Evolutionary conservation across 2,113 vertebrate genomes (phyloP), one percentile per base, ranked within the genome.

Genomic region (Rhynchomys soricoides): DNA sequence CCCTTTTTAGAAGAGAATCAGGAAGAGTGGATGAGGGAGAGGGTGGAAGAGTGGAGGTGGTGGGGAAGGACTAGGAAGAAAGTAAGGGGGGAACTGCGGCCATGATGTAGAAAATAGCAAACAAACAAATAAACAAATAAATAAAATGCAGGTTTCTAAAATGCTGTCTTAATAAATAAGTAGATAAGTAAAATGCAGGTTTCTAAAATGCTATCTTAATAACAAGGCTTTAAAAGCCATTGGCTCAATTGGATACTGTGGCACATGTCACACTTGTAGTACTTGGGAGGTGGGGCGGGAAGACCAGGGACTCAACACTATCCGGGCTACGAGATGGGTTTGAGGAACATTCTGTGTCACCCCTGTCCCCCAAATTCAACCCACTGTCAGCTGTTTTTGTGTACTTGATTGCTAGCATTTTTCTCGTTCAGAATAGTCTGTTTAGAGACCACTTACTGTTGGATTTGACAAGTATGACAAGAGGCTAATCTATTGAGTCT

Each of bases 381-480:
- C 81, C 24, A 50, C 31, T 0, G 6, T 31, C 79, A 83, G 26
- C 64, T 93, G 52, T 90, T 85, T 89, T 77, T 83, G 31, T 90
- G 16, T 91, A 21, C 70, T 93, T 94, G 37, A 24, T 89, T 90
- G 55, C 59, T 75, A 86, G 45, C 94, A 75, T 79, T 85, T 82
- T 95, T 45, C 91, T 52, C 87, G 96, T 96, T 90, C 78, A 91
- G 62, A 87, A 50, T 93, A 62, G 57, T 73, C 12, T 91, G 71
- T 92, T 95, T 91, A 95, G 92, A 95, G 88, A 74, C 62, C 29
- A 77, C 34, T 93, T 90, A 45, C 50, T 94, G 59, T 87, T 97
- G 74, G 93, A 40, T 93, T 79, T 86, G 89, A 93, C 88, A 91
- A 91, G 37, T 7, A 2, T 96, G 94, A 90, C 83, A 62, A 8